Evolutionary conservation across 2,113 vertebrate species (phyloP), one percentile per base, ranked within the genome.

Genomic region (Hydrochoerus hydrochaeris): DNA sequence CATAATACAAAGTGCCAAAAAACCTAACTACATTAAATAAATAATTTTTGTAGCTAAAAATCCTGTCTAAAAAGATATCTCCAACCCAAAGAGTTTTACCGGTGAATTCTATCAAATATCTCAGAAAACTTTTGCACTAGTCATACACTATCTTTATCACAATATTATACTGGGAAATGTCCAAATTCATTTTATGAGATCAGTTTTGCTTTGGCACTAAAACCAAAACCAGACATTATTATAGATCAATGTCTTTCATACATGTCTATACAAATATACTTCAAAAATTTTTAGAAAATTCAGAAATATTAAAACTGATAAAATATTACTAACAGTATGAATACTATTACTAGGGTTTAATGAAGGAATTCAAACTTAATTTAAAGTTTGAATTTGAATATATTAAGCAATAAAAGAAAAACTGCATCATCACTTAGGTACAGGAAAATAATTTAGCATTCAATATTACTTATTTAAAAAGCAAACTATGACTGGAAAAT

Each of bases 61-160:
- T 44, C 12, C 12, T 77, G 49, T 80, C 52, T 41, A 38, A 5
- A 11, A 91, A 32, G 19, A 69, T 78, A 52, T 11, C 4, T 69
- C 7, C 44, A 38, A 5, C 44, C 22, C 11, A 30, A 52, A 89
- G 8, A 44, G 4, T 30, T 78, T 91, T 10, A 35, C 13, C 54
- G 52, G 41, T 90, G 28, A 95, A 90, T 90, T 96, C 19, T 93
- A 58, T 62, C 58, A 85, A 95, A 57, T 5, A 65, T 26, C n/a
- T 77, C 32, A 83, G 73, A 13, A 91, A 84, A 19, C 35, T 49
- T 62, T 14, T 9, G 49, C 41, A 63, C 22, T 6, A 13, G 69
- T n/a, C 7, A 30, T 84, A 84, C 0, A 11, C n/a, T 63, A 92
- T 62, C n/a, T 71, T 13, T 69, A 85, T 95, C 28, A 77, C 35